phyloP scores from a whole-genome alignment of 2,888 invertebrate species.

The Lysandra bellargus region DNA sequence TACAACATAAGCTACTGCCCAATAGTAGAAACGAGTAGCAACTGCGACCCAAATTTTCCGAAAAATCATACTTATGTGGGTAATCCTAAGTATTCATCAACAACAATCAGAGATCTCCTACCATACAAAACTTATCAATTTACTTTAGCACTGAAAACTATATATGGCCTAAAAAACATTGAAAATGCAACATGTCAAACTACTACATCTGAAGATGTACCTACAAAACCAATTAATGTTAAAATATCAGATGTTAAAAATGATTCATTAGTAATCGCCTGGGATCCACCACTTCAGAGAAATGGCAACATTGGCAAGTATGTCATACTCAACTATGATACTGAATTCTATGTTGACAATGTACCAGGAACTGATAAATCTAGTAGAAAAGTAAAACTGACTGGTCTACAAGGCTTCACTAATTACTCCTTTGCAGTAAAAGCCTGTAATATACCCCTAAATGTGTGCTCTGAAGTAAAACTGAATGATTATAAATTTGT shows the following conservation, averaged over 20 bases:
- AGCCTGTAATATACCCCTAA: slow-evolving; percentile 84
- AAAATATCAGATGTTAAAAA: slow-evolving; percentile 81
- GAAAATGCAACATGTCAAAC: slow-evolving; percentile 80
- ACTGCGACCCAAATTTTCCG: slow-evolving; percentile 75
- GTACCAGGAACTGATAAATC: slow-evolving; percentile 53
- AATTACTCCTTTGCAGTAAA: slow-evolving; percentile 85
- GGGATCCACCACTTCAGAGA: slow-evolving; percentile 84
- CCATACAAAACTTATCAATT: slow-evolving; percentile 89
- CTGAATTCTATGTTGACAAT: slow-evolving; percentile 50
- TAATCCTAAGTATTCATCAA: slow-evolving; percentile 74
- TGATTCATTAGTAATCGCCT: slow-evolving; percentile 82
- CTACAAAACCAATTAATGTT: slow-evolving; percentile 81
- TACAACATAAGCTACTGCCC: slow-evolving; percentile 89
- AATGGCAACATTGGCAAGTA: slow-evolving; percentile 89
- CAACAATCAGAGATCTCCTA: slow-evolving; percentile 82
- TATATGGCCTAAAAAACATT: slow-evolving; percentile 62
- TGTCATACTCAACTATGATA: slow-evolving; percentile 76
- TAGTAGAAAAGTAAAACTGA: slow-evolving; percentile 54
- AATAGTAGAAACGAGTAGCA: slow-evolving; percentile 72
- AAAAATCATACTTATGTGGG: slow-evolving; percentile 61
- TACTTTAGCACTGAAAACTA: slow-evolving; percentile 81
- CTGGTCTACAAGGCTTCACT: slow-evolving; percentile 79
- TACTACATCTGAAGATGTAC: slow-evolving; percentile 86
- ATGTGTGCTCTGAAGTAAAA: slow-evolving; percentile 80
- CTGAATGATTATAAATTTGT: slow-evolving; percentile 73